Base-by-base conservation (phyloP, 2,888 invertebrate species). In the Coelinius sp. region DNA sequence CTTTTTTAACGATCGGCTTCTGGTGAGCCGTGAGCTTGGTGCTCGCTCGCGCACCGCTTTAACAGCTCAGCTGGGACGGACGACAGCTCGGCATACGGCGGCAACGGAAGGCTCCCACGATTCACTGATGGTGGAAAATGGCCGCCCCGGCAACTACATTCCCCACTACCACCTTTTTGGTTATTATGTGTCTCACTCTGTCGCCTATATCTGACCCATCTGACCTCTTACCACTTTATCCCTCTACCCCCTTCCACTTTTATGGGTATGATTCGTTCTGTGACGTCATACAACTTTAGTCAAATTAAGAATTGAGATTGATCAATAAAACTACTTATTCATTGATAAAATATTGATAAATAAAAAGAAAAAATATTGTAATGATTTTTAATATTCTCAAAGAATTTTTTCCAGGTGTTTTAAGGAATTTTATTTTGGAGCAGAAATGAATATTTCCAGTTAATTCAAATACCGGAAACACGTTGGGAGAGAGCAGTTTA, bases 51-150 rank as follows among this genome's bases (percentile, higher is more conserved):
- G 77, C 75, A 74, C 75, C 74, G 78, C 77, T 77, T 79, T 77
- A 79, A 84, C 79, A 79, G 80, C 80, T 85, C 84, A 83, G 84
- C 84, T 84, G 83, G n/a, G 81, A 79, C 81, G 77, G 77, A 78
- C 80, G 80, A 79, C 81, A 80, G 82, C 82, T 81, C 81, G 73
- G 75, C 76, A 76, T 76, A 79, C 80, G 79, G 81, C 80, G 80
- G 80, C 82, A 81, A 79, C 81, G 81, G 79, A 77, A 78, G 74
- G 79, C 78, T 80, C 79, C 75, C 78, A 75, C 80, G 78, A 79
- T 68, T 75, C 80, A 81, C 59, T 59, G n/a, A n/a, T n/a, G 25
- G 79, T 78, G 41, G 78, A 83, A 83, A 76, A 83, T 83, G 83
- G 83, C 83, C 79, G 78, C 77, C 78, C 73, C 77, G 75, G 74